phyloP scores from a whole-genome alignment of 2,888 invertebrate species.

The Chymomyza caudatula region DNA sequence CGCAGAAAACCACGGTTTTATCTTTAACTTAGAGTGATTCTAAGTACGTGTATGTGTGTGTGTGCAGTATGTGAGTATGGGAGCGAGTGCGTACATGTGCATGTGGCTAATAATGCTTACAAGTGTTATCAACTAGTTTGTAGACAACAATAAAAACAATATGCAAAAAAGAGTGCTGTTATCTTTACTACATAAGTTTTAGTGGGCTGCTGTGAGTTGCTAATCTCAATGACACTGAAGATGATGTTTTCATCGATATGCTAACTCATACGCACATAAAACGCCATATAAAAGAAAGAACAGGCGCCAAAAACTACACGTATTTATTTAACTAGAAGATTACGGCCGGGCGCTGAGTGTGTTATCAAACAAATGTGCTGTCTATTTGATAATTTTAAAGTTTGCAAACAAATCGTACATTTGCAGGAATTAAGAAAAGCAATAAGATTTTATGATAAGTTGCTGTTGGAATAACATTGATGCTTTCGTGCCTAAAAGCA shows the following conservation, averaged over 20 bases:
- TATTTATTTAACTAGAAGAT: neutral
- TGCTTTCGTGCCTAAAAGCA: neutral
- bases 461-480: slow-evolving; percentile 21
- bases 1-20: neutral
- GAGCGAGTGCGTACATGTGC: no score
- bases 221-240: neutral
- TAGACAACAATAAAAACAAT: neutral
- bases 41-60: no score
- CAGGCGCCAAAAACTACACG: neutral
- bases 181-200: neutral
- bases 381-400: slow-evolving; percentile 30
- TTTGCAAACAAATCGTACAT: slow-evolving; percentile 52
- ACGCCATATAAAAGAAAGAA: neutral
- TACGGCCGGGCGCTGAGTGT: neutral
- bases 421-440: slow-evolving; percentile 45
- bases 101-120: neutral
- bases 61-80: no score
- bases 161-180: neutral
- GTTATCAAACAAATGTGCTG: slow-evolving; percentile 31
- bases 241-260: neutral
- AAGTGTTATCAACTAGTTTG: neutral
- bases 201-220: neutral
- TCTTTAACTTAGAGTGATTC: neutral
- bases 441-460: slow-evolving; percentile 32
- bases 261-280: neutral